Percentiles rank a stretch among this genome's conserved stretches.
Conservation (phyloP, 2,888 invertebrate genomes). For the Tineola bisselliella region DNA sequence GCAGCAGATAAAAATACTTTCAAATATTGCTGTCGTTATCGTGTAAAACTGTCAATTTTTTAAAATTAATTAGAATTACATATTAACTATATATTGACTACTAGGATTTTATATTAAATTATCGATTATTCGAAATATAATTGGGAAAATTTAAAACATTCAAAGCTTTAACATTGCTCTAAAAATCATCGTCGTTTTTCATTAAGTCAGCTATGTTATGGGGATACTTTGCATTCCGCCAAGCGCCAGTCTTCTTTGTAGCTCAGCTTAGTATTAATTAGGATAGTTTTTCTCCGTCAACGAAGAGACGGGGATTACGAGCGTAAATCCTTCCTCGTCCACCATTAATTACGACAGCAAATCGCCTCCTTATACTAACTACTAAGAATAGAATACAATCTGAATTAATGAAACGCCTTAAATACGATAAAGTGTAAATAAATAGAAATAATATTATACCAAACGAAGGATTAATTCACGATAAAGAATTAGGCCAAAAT, state of each 20-base stretch:
- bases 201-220: not conserved
- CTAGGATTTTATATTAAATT: no score
- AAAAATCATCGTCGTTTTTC: not conserved
- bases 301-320: slow-evolving; percentile 14
- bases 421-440: no score
- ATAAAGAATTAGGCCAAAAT: no score
- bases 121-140: no score
- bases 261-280: slow-evolving; percentile 10
- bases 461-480: no score
- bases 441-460: no score
- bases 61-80: no score
- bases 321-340: slow-evolving; percentile 12
- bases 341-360: slow-evolving; percentile 18
- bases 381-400: not conserved
- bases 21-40: not conserved
- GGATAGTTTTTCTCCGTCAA: slow-evolving; percentile 15
- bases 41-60: no score
- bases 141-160: not conserved
- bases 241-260: not conserved
- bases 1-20: not conserved
- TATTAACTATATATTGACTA: no score
- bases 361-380: slow-evolving; percentile 15
- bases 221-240: not conserved
- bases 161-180: not conserved
- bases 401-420: not conserved